Evolutionary conservation across 2,888 invertebrate genomes (phyloP), one percentile per base, ranked within the genome.

Genomic region (Thalpophila matura): DNA sequence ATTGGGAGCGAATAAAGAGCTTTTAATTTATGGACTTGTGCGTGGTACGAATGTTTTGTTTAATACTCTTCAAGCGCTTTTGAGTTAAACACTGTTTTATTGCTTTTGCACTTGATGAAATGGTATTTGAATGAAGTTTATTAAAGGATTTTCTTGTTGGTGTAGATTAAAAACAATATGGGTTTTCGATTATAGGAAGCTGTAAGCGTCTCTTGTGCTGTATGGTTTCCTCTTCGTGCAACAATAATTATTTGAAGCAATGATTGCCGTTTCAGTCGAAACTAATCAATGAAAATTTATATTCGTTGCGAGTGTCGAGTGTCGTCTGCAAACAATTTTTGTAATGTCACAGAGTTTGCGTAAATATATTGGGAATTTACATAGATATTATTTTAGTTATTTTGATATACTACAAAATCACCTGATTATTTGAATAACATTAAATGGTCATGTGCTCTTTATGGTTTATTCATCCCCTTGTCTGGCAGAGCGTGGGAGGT

Each of bases 11-110:
- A 68, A 71, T 71, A 69, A 75, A 61, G 66, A 64, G 55, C 58
- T 58, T 69, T 67, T 74, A 77, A 77, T 77, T 72, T 72, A 74
- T 74, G 54, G 40, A 71, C 59, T 69, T 38, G 50, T 57, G 42
- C 55, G 50, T 54, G 47, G 18, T 45, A 31, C 47, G 51, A 73
- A 69, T 73, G 55, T 58, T 74, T 70, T 74, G 73, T 76, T 57
- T 70, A n/a, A 64, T 77, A 9, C 38, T 45, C n/a, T 29, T 59
- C 18, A 56, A 56, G 51, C 49, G 51, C 18, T 50, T 43, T 54
- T 38, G 42, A 51, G 37, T 47, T 37, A 59, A 43, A 42, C 27
- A 64, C 10, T n/a, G 49, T 59, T 56, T 65, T 71, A 64, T 71
- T 47, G 47, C 38, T 24, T 47, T 49, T 16, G 63, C 33, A 35